Evolutionary conservation across 2,888 invertebrate species (phyloP), one percentile per base, ranked within the genome.

Genomic region (Idaea biselata): DNA sequence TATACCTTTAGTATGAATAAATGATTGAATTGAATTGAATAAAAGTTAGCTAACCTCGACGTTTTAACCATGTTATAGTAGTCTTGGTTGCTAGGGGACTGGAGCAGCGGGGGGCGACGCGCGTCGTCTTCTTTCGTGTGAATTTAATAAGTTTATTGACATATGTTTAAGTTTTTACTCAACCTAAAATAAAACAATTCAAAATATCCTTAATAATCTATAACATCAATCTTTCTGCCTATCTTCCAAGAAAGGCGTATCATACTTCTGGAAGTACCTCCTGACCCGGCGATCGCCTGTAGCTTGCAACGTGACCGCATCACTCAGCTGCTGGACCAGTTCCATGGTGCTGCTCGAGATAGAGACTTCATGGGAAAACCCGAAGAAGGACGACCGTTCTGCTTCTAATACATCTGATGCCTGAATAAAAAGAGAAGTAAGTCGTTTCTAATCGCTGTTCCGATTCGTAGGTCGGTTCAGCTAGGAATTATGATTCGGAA

Each of bases 201-300:
- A 55, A 55, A 55, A 55, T 16, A 3, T 16, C 17, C 16, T 7
- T 16, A 17, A 55, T 16, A 55, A 11, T 18, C 16, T 31, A 55
- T 14, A 55, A 55, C 25, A 63, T 14, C 60, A 44, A 54, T 63
- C 18, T 0, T 33, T 31, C n/a, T 60, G 58, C 1, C 73, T 82
- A 0, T 78, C 64, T 44, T 44, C 44, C 44, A 55, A 56, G 61
- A 88, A 89, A 0, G 89, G 86, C 5, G 88, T 83, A 16, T 87
- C 84, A 60, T 83, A 90, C 1, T 69, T 68, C 16, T 88, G 83
- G 69, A 81, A 90, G 70, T 90, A 90, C 3, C 89, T 76, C 11
- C 83, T 77, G 55, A 89, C 86, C 16, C 73, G 73, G 0, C 88
- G 79, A 44, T 90, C 88, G 0, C 89, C 89, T 0, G 60, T 62